A percentile compares a stretch with the other conserved stretches of the same genome.
Evolutionary conservation across 2,113 vertebrate genomes (phyloP).

Genomic region (Charina bottae): DNA sequence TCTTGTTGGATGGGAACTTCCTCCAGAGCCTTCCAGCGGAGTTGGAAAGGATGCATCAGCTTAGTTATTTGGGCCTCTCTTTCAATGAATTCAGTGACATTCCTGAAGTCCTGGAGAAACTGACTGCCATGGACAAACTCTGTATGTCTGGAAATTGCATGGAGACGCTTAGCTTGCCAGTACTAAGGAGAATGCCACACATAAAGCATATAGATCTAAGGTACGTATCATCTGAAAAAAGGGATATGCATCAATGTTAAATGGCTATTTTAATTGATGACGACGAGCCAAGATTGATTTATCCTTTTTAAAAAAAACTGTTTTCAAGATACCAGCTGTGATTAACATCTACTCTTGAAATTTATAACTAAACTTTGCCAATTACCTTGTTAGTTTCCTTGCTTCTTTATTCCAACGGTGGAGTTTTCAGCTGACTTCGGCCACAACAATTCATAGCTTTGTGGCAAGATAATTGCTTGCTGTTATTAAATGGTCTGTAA

Average conservation of each 20-base stretch:
- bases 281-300: slow-evolving; percentile 7
- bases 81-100: slow-evolving; percentile 93
- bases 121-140: slow-evolving; percentile 90
- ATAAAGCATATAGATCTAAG: slow-evolving; percentile 93
- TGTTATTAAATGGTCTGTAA: background rate
- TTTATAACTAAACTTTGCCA: background rate
- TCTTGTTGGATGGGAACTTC: slow-evolving; percentile 94
- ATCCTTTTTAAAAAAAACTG: background rate
- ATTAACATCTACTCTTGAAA: background rate
- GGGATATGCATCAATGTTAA: slow-evolving; percentile 21
- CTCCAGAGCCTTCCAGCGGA: slow-evolving; percentile 88
- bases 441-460: background rate
- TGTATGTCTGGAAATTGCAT: slow-evolving; percentile 96
- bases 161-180: slow-evolving; percentile 81
- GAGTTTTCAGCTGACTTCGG: background rate
- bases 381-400: background rate
- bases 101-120: slow-evolving; percentile 88
- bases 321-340: background rate
- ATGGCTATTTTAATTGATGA: background rate
- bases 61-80: slow-evolving; percentile 91
- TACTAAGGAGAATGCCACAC: slow-evolving; percentile 84
- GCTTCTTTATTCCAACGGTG: background rate
- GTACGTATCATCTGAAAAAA: slow-evolving; percentile 65
- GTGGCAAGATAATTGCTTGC: background rate
- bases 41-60: slow-evolving; percentile 86